Evolutionary conservation across 2,888 invertebrate genomes (phyloP).

Genomic region (Ceriagrion tenellum): DNA sequence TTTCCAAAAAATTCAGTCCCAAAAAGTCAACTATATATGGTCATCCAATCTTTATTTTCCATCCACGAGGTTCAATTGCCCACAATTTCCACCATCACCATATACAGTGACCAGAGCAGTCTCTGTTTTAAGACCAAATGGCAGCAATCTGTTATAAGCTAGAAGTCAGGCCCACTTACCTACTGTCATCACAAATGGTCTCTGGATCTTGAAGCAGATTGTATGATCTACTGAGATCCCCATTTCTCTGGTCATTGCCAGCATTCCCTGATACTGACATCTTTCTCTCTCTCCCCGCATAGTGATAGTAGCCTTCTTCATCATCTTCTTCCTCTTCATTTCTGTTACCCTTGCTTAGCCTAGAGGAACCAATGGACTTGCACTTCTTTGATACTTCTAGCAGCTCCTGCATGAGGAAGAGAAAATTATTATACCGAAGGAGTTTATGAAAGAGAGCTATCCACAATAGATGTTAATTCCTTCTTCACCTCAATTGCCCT

Average conservation of each 20-base stretch:
- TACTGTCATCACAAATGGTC: slow-evolving; percentile 80
- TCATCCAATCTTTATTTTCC: too few species aligned
- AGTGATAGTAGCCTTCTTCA: neutral
- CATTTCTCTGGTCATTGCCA: neutral
- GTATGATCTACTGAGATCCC: neutral
- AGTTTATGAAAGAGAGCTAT: neutral
- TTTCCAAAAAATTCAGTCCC: too few species aligned
- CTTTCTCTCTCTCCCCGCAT: neutral
- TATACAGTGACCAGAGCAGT: too few species aligned
- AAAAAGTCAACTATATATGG: too few species aligned
- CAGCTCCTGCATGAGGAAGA: slow-evolving; percentile 77
- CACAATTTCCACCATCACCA: too few species aligned
- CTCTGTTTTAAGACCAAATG: too few species aligned
- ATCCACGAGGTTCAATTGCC: too few species aligned
- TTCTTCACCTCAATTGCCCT: too few species aligned
- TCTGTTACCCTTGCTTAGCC: slow-evolving; percentile 74
- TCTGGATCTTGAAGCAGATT: slow-evolving; percentile 73
- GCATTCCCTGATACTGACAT: neutral
- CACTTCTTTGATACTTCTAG: slow-evolving; percentile 82
- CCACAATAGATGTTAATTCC: too few species aligned
- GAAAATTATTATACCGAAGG: neutral
- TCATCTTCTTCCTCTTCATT: slow-evolving; percentile 57
- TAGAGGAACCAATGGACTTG: slow-evolving; percentile 78
- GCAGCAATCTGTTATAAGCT: too few species aligned
- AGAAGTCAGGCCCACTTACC: slow-evolving; percentile 75